A percentile compares a stretch with the other conserved stretches of the same genome.
Evolutionary conservation across 92 coral and sea anemone species (phyloP).

Genomic region (Diadumene lineata): DNA sequence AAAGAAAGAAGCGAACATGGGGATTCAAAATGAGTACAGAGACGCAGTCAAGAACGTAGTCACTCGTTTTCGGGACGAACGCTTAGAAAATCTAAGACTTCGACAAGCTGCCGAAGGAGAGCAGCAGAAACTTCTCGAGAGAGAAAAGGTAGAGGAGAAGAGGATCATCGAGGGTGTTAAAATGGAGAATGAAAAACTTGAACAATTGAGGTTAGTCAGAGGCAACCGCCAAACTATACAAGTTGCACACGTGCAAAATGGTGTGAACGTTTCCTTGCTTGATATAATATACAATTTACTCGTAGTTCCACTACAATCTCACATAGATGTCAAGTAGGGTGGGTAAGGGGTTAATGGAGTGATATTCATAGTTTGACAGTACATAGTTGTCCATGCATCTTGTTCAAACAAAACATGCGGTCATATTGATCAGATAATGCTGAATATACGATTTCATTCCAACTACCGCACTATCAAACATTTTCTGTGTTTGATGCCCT

Average conservation of each 20-base stretch:
- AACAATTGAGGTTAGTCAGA: conserved; percentile 48
- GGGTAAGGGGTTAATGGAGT: too few relatives aligned
- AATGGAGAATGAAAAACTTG: conserved; percentile 58
- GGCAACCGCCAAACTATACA: not conserved
- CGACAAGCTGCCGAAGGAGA: conserved; percentile 64
- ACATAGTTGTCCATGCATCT: too few relatives aligned
- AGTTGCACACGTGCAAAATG: not conserved
- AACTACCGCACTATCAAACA: too few relatives aligned
- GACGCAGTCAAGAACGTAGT: conserved; percentile 51
- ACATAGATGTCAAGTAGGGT: too few relatives aligned
- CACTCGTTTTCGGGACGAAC: conserved; percentile 55
- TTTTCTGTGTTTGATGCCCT: not conserved
- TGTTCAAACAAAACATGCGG: too few relatives aligned
- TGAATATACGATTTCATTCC: too few relatives aligned
- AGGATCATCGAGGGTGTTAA: conserved; percentile 65
- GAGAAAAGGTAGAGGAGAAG: conserved; percentile 60
- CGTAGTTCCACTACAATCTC: too few relatives aligned
- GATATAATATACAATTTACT: too few relatives aligned
- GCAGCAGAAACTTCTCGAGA: conserved; percentile 69
- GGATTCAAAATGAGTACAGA: conserved; percentile 55
- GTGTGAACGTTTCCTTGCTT: too few relatives aligned
- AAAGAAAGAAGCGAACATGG: conserved; percentile 51
- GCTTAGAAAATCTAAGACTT: conserved; percentile 54
- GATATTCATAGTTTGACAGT: too few relatives aligned
- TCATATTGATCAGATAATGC: too few relatives aligned